These are phyloP conservation scores for cat (Felis catus) DNA, from an alignment of 2,113 vertebrate genomes.

Conservation along the genomic window F.catus_Fca126_mat1.0 CM031428.1:49016001-49016500, in stretches of 20 bases:
- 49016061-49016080: background rate
- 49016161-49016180: background rate
- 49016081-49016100: background rate
- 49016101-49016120: background rate
- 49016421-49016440: background rate
- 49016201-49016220: background rate
- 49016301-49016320: background rate
- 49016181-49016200: background rate
- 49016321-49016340: background rate
- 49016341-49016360: background rate
- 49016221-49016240: background rate
- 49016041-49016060: background rate
- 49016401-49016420: background rate
- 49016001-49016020: background rate
- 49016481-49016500: background rate
- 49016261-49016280: background rate
- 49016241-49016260: background rate
- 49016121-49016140: background rate
- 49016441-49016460: background rate
- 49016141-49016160: background rate
- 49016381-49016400: background rate
- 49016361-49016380: too few relatives aligned
- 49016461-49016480: background rate
- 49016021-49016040: background rate
- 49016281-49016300: background rate